A percentile compares a stretch with the other conserved stretches of the same genome.
Conservation (phyloP, 2,797 vertebrate species). For the Molossus molossus region DNA sequence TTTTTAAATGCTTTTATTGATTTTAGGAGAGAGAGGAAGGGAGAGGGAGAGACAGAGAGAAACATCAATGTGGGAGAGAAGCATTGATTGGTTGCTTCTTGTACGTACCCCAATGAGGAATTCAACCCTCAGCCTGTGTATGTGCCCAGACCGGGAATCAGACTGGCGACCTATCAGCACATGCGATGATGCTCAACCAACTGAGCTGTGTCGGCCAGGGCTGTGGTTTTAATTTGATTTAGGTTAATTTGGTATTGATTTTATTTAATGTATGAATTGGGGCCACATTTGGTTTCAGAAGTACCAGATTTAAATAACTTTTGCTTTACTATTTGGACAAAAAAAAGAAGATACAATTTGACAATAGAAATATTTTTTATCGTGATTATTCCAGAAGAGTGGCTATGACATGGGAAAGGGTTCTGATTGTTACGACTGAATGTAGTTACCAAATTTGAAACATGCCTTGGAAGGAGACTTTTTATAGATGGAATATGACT, state of each 20-base stretch:
- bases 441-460: conserved; percentile 4
- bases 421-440: conserved; percentile 9
- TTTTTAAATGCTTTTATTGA: no score
- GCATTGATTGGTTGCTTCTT: no score
- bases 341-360: background rate
- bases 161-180: no score
- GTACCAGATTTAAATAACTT: background rate
- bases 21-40: no score
- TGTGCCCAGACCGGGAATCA: no score
- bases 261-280: background rate
- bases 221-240: background rate
- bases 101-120: no score
- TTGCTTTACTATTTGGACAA: conserved; percentile 6
- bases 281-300: background rate
- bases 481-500: conserved; percentile 16
- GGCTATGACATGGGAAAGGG: background rate
- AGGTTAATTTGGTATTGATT: background rate
- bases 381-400: background rate
- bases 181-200: no score
- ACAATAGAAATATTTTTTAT: background rate
- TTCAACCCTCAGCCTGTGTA: no score
- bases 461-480: conserved; percentile 8
- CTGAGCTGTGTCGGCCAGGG: no score
- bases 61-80: no score
- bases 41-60: no score